Conservation (phyloP, 92 coral and sea anemone species). For the Nematostella vectensis region DNA sequence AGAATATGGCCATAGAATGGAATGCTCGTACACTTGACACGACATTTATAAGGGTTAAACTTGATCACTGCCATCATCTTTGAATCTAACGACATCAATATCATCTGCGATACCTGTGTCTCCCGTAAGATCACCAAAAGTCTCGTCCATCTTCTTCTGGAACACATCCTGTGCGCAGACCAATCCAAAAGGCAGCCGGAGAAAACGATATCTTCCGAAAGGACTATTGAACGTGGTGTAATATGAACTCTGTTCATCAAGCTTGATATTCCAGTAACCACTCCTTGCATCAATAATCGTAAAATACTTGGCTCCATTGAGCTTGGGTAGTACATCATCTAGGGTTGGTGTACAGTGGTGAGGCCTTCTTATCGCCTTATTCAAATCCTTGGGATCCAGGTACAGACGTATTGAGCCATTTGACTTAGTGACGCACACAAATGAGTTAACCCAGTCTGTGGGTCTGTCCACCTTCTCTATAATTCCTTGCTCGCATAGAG, state of each 20-base stretch:
- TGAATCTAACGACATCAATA: neutral
- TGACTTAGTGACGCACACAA: too few species aligned
- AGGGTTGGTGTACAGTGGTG: constrained; percentile 48
- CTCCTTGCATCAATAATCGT: constrained; percentile 50
- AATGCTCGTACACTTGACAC: neutral
- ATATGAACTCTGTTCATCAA: constrained; percentile 32
- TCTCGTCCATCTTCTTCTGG: constrained; percentile 48
- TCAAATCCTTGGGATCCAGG: too few species aligned
- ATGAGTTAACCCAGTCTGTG: too few species aligned
- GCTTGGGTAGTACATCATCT: constrained; percentile 53
- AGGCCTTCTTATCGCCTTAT: too few species aligned
- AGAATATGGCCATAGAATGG: too few species aligned
- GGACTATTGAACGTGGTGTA: constrained; percentile 55
- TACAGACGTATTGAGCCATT: too few species aligned
- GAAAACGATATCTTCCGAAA: too few species aligned
- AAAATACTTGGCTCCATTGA: constrained; percentile 50
- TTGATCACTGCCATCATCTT: neutral
- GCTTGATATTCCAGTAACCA: constrained; percentile 65
- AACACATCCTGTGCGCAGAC: too few species aligned
- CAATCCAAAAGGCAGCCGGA: too few species aligned
- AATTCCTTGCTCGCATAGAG: too few species aligned
- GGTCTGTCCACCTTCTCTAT: neutral
- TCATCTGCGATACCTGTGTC: neutral
- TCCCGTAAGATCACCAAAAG: constrained; percentile 25
- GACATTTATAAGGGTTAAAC: neutral